Conservation (phyloP, 2,113 vertebrate genomes). For the Recurvirostra avosetta region DNA sequence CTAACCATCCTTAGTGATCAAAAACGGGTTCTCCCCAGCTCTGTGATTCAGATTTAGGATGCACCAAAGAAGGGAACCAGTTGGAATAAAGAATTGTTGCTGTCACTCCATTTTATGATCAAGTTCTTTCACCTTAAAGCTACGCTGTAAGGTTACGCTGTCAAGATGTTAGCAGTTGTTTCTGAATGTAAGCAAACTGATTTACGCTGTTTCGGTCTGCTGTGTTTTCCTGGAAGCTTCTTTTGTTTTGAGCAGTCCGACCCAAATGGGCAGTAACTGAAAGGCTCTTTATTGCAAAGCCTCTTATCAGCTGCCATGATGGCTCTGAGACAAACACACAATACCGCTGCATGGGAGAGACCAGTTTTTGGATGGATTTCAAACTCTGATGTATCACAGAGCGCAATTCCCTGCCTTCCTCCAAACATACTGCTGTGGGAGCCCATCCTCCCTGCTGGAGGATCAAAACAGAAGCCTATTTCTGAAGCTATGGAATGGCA, state of each 20-base stretch:
- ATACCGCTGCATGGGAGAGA: conserved; percentile 22
- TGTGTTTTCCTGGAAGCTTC: conserved; percentile 45
- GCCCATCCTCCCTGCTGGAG: background rate
- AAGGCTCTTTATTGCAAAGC: conserved; percentile 52
- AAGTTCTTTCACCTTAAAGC: conserved; percentile 44
- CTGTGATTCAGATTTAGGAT: conserved; percentile 55
- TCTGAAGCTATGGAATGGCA: conserved; percentile 10
- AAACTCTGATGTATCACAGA: background rate
- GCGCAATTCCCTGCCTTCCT: conserved; percentile 28
- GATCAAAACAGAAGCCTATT: conserved; percentile 32
- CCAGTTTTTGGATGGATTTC: conserved; percentile 46
- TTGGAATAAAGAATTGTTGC: background rate
- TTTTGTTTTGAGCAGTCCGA: conserved; percentile 44
- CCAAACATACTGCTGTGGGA: background rate
- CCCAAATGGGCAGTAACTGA: conserved; percentile 52
- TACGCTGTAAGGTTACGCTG: conserved; percentile 1
- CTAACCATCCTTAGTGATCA: conserved; percentile 33
- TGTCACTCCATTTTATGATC: conserved; percentile 38
- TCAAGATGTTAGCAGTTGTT: conserved; percentile 16
- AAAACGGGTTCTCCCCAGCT: conserved; percentile 36
- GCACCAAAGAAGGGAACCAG: conserved; percentile 29
- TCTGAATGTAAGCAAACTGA: background rate
- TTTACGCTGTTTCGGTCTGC: background rate
- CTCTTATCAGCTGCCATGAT: conserved; percentile 60
- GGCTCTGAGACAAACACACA: conserved; percentile 51